A percentile compares a stretch with the other conserved stretches of the same genome.
These are phyloP conservation scores for Peromyscus polionotus DNA, from an alignment of 2,113 vertebrate species.

Conservation along the genomic window DNA sequence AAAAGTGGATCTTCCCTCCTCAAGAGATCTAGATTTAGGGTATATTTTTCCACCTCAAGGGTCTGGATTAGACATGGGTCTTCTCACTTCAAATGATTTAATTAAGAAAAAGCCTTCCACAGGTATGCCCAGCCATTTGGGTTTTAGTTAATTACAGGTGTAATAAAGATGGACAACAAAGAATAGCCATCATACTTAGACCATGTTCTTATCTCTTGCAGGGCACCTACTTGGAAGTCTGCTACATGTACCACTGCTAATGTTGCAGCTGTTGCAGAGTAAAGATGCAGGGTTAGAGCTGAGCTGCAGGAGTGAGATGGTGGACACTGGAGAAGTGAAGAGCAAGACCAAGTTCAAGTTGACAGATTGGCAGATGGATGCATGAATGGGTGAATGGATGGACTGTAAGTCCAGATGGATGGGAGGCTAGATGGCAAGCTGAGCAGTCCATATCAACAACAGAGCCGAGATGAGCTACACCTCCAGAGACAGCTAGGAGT, in stretches of 20 bases:
- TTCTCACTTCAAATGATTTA: no score
- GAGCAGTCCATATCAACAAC: not conserved
- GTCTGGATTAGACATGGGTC: no score
- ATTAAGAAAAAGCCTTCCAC: no score
- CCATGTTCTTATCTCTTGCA: not conserved
- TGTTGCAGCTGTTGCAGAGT: not conserved
- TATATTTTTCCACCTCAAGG: no score
- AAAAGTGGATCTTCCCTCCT: no score
- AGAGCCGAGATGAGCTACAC: not conserved
- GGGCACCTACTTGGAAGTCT: not conserved
- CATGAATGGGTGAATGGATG: not conserved
- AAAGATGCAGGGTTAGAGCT: not conserved
- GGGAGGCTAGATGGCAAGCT: no score
- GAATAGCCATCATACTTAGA: no score
- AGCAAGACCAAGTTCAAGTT: not conserved
- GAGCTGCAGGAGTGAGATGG: not conserved
- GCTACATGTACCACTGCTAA: not conserved
- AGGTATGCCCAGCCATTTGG: no score
- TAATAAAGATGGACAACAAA: no score
- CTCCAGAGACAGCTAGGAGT: not conserved
- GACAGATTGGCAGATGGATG: not conserved
- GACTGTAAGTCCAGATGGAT: not conserved
- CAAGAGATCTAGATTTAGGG: no score
- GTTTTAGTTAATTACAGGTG: no score
- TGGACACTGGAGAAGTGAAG: not conserved